Evolutionary conservation across 2,113 vertebrate genomes (phyloP), one percentile per base, ranked within the genome.

Genomic region (Dicerorhinus sumatrensis): DNA sequence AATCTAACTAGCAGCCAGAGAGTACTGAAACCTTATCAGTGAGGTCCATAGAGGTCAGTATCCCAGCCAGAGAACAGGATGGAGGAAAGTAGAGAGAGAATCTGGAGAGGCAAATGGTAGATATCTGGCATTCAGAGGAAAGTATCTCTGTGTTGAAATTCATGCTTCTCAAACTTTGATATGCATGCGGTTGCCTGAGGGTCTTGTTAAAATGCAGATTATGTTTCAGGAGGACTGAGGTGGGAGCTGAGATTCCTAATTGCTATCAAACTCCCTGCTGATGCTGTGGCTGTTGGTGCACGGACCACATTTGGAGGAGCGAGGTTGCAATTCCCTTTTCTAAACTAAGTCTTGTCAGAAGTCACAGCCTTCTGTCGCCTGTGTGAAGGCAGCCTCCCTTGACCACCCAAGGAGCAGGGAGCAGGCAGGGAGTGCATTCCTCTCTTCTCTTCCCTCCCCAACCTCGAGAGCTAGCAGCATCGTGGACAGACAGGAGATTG

Each of bases 401-500:
- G 9, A 54, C 80, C 25, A 76, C 27, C 8, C 7, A 70, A 46
- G 25, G 54, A 9, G 9, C 13, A 20, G n/a, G 31, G 46, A 39
- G 4, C 27, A 88, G 36, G 39, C 56, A 91, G 12, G 7, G 16
- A 62, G 12, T 2, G 0, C 0, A 3, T 48, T 27, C 25, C 29
- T 84, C 58, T 83, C 33, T 56, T 88, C 65, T 31, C 18, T 48
- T 83, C 54, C 31, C 31, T 79, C 54, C 3, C 56, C 31, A 91
- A 25, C 51, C 51, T 54, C 14, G 51, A 54, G 51, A 16, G 14
- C 51, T 54, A 16, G 51, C 51, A 54, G 51, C 51, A 54, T 48
- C 51, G 13, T 54, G 88, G 81, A 70, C 75, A 62, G 58, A 70
- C 58, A 84, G 23, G 60, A 97, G 80, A 95, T 85, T 81, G 88